Evolutionary conservation across 2,113 vertebrate species (phyloP).

Genomic region (Zosterops lateralis): DNA sequence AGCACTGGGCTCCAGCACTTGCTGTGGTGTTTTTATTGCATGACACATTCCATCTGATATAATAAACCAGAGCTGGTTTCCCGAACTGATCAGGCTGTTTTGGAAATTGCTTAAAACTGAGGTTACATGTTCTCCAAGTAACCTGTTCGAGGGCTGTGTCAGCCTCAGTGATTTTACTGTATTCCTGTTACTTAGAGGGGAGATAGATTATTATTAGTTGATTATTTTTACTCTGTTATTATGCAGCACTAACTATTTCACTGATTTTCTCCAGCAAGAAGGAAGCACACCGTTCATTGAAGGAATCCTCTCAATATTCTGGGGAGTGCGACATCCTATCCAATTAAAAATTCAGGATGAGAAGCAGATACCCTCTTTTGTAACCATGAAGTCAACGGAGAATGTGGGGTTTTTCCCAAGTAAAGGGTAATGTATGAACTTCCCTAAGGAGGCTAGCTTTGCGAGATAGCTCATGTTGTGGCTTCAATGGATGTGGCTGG

Average conservation of each 20-base stretch:
- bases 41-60: neutral
- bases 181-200: neutral
- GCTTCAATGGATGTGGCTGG: neutral
- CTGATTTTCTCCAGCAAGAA: slow-evolving; percentile 37
- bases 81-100: neutral
- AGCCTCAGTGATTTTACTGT: neutral
- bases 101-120: neutral
- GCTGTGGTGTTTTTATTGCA: neutral
- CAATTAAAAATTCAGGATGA: slow-evolving; percentile 92
- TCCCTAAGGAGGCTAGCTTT: neutral
- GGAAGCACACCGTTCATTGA: slow-evolving; percentile 79
- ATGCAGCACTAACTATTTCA: neutral
- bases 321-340: slow-evolving; percentile 87
- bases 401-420: slow-evolving; percentile 61
- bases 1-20: neutral
- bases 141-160: neutral
- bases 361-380: slow-evolving; percentile 74
- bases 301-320: slow-evolving; percentile 86
- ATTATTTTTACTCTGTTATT: neutral
- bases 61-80: neutral
- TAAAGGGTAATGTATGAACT: slow-evolving; percentile 73
- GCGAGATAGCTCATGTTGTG: neutral
- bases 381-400: slow-evolving; percentile 65
- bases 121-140: rapidly evolving
- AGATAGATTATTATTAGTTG: rapidly evolving